These are phyloP conservation scores for Microtus richardsoni DNA, from an alignment of 2,113 vertebrate species.

Conservation along the genomic window DNA sequence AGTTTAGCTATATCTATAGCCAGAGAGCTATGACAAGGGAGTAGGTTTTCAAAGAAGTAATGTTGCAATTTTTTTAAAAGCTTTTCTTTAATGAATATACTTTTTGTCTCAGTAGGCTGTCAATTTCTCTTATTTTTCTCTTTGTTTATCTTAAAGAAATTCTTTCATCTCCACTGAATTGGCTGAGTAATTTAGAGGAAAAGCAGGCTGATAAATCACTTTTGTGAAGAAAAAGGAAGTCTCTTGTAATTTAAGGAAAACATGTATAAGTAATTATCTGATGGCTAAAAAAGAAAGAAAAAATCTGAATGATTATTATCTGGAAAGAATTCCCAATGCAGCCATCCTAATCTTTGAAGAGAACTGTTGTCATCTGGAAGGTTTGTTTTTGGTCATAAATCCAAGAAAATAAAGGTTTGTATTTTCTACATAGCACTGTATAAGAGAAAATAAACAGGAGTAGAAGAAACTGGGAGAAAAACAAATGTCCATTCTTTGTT, in stretches of 20 bases:
- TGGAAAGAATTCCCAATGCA: conserved; percentile 33
- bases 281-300: neutral
- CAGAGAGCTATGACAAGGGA: conserved; percentile 44
- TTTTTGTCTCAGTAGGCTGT: conserved; percentile 71
- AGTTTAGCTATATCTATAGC: neutral
- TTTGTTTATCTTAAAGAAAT: conserved; percentile 72
- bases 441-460: neutral
- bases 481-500: neutral
- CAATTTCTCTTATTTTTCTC: conserved; percentile 74
- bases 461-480: neutral
- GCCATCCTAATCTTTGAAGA: conserved; percentile 42
- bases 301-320: conserved; percentile 34
- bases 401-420: neutral
- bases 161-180: conserved; percentile 74
- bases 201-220: conserved; percentile 59
- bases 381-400: neutral
- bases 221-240: conserved; percentile 53
- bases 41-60: conserved; percentile 60
- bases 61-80: conserved; percentile 49
- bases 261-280: conserved; percentile 35
- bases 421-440: neutral
- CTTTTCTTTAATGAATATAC: conserved; percentile 71
- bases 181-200: conserved; percentile 70
- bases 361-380: neutral
- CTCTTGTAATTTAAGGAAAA: conserved; percentile 61